These are phyloP conservation scores for Notarius quadriscutis DNA, from an alignment of 2,113 vertebrate species.

Conservation along the genomic window DNA sequence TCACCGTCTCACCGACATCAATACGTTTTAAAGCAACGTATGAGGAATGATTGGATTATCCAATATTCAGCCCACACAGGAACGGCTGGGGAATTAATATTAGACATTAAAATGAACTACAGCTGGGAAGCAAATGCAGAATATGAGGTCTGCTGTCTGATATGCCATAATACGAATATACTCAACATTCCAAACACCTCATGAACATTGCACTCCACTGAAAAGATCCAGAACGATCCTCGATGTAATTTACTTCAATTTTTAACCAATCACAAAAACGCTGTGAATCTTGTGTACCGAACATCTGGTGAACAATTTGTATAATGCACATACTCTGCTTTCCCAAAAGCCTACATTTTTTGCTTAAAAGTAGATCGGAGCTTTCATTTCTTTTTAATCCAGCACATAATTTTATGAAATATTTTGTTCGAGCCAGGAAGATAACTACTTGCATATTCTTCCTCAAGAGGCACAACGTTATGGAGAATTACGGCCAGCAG, in stretches of 20 bases:
- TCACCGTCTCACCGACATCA: constrained; percentile 2
- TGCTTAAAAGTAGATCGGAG: constrained; percentile 4
- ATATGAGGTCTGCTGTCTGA: constrained; percentile 18
- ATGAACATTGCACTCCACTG: not conserved
- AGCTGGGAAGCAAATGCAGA: not conserved
- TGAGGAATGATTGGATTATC: constrained; percentile 24
- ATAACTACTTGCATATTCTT: not conserved
- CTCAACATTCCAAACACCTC: not conserved
- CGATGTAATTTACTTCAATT: not conserved
- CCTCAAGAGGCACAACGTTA: constrained; percentile 17
- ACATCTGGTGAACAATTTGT: not conserved
- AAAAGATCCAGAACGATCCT: not conserved
- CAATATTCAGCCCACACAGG: constrained; percentile 22
- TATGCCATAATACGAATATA: not conserved
- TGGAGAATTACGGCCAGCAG: constrained; percentile 24
- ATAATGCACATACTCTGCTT: not conserved
- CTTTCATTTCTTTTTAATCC: constrained; percentile 11
- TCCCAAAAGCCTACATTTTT: not conserved
- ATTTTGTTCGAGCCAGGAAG: not conserved
- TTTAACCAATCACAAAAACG: not conserved
- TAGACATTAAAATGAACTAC: constrained; percentile 27
- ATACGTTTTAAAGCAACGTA: constrained; percentile 3
- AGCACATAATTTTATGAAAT: not conserved
- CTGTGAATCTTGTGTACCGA: not conserved
- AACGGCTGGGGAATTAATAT: constrained; percentile 15